phyloP scores from a whole-genome alignment of 2,113 vertebrate species.

The Craseonycteris thonglongyai region DNA sequence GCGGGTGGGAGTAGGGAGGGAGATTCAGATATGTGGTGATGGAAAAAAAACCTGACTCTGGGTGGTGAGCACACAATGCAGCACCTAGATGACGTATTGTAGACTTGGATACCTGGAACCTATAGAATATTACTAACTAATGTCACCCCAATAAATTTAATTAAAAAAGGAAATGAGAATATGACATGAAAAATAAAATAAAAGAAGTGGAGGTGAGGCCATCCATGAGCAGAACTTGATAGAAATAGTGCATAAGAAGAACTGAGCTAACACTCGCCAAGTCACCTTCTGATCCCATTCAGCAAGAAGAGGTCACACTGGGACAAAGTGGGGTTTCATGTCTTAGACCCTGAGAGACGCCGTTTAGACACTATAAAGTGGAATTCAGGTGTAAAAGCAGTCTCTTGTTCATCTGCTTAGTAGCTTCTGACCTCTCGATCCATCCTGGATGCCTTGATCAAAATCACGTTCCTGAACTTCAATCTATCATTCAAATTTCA shows the following conservation, averaged over 20 bases:
- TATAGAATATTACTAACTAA: no score
- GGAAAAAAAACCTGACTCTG: no score
- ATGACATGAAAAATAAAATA: no score
- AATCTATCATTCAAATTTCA: background rate
- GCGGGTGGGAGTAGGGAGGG: no score
- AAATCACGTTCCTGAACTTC: background rate
- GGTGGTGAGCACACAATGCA: no score
- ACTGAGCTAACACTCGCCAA: no score
- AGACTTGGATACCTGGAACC: no score
- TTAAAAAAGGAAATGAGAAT: no score
- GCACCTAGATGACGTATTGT: no score
- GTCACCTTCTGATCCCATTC: background rate
- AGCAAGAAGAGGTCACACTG: background rate
- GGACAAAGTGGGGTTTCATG: background rate
- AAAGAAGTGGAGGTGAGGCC: background rate
- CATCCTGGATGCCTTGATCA: background rate
- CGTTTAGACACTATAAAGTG: background rate
- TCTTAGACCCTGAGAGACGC: background rate
- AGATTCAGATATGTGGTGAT: no score
- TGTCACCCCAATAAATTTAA: no score
- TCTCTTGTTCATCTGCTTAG: background rate
- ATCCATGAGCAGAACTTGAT: no score
- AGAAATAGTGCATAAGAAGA: background rate
- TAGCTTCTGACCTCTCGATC: background rate
- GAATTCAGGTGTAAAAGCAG: background rate